Base-by-base conservation (phyloP, 2,888 invertebrate genomes). In the Conistra vaccinii region DNA sequence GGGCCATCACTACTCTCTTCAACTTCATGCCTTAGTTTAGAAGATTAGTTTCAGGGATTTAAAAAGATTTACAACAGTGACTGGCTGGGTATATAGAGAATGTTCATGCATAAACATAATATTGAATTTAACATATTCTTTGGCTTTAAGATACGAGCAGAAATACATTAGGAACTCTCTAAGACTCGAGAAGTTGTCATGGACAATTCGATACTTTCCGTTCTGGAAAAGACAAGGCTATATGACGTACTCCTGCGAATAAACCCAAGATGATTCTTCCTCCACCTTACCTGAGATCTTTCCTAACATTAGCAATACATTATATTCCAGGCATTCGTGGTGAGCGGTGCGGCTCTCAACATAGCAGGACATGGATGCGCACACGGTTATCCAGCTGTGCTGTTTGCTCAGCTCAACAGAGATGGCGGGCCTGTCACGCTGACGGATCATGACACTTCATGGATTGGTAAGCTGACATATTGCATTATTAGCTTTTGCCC, bases 331-430 rank as follows among this genome's bases (percentile, higher is more conserved):
- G 93, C 94, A 48, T 96, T 96, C 88, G 96, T 96, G 81, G 96
- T 96, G 67, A 93, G 94, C 70, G 96, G 96, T 2, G 96, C 96
- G 6, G 96, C 96, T 32, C 87, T 96, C 55, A 96, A 96, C 89
- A 96, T 96, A 74, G 94, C 92, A 0, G 96, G 96, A 0, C 96
- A 96, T 81, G 96, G 96, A 48, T 96, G 96, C 84, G 96, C 96
- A 0, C 96, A 96, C 87, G 96, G 96, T 63, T 96, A 87, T 78
- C 96, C 96, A 0, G 96, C 96, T 0, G 96, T 96, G 2, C 88
- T 96, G 67, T 96, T 96, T 88, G 93, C 96, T 0, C 96, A 96
- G 88, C 89, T 96, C 74, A 83, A 82, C 74, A 88, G 87, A 58
- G 89, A 91, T 42, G 91, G 90, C 0, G 94, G 93, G 0, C 92